These are phyloP conservation scores for Ammodramus savannarum DNA, from an alignment of 2,113 vertebrate genomes.

Conservation along the genomic window DNA sequence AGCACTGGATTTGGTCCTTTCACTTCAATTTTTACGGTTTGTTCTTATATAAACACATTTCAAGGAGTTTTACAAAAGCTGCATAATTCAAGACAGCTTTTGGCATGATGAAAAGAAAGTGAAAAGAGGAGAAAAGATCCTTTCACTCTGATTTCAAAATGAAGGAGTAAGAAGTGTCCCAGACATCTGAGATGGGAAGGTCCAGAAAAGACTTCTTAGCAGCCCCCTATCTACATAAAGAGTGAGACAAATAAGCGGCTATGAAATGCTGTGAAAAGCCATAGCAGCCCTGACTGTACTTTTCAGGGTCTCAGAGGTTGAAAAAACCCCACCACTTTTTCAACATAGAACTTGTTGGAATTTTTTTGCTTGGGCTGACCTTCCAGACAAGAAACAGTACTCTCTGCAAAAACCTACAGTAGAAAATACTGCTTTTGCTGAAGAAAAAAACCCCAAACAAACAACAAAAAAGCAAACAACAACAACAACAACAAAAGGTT, in stretches of 20 bases:
- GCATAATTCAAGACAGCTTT: constrained; percentile 49
- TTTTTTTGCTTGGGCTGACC: neutral
- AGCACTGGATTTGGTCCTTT: constrained; percentile 18
- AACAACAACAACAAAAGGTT: neutral
- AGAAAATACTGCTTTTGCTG: neutral
- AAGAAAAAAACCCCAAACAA: neutral
- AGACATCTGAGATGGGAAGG: neutral
- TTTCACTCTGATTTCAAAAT: constrained; percentile 7
- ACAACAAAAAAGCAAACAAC: neutral
- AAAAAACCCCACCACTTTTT: neutral
- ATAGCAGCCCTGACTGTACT: neutral
- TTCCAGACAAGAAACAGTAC: neutral
- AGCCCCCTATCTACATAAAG: neutral
- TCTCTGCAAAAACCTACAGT: neutral
- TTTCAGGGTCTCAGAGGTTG: neutral
- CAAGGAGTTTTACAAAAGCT: constrained; percentile 35
- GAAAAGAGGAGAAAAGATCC: constrained; percentile 23
- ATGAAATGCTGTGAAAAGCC: neutral
- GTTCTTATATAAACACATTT: constrained; percentile 41
- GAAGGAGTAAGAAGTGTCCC: neutral
- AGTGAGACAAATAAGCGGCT: neutral
- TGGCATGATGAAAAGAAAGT: constrained; percentile 21
- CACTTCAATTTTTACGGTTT: constrained; percentile 41
- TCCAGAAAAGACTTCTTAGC: constrained; percentile 4
- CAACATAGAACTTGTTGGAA: neutral